Conservation (phyloP, 1,140 invertebrate genomes). For the Geopemphigus sp. region DNA sequence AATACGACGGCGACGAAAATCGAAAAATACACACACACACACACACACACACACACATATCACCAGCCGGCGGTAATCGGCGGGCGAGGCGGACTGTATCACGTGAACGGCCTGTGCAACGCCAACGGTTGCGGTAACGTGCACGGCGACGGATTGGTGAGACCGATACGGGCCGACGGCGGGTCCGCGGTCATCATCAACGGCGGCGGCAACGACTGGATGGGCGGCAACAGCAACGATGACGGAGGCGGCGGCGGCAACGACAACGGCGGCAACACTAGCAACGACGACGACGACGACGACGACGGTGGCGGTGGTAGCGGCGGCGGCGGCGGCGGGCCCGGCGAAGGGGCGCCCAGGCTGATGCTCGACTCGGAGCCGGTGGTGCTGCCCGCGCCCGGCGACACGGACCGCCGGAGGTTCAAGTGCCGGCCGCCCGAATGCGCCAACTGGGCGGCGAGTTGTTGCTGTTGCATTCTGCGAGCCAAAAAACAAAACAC, state of each 20-base stretch:
- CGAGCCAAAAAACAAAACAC: too few relatives aligned
- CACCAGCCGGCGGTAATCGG: constrained; percentile 51
- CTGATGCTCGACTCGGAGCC: constrained; percentile 54
- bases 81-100: constrained; percentile 53
- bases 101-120: constrained; percentile 54
- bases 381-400: constrained; percentile 51
- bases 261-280: constrained; percentile 23
- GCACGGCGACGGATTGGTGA: constrained; percentile 42
- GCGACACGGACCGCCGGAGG: constrained; percentile 51
- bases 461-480: constrained; percentile 55
- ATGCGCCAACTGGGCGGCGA: constrained; percentile 54
- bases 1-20: too few relatives aligned
- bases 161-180: constrained; percentile 44
- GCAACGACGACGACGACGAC: constrained; percentile 50
- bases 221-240: too few relatives aligned
- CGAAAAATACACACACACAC: too few relatives aligned
- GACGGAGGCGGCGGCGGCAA: constrained; percentile 48
- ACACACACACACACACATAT: too few relatives aligned
- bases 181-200: constrained; percentile 49
- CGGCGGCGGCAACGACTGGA: constrained; percentile 44
- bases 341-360: constrained; percentile 54
- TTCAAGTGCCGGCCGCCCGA: constrained; percentile 49
- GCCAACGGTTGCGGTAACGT: constrained; percentile 50
- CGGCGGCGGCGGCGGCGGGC: constrained; percentile 51
- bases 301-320: constrained; percentile 54